Evolutionary conservation across 2,113 vertebrate genomes (phyloP), one percentile per base, ranked within the genome.

Genomic region (Propithecus coquereli): DNA sequence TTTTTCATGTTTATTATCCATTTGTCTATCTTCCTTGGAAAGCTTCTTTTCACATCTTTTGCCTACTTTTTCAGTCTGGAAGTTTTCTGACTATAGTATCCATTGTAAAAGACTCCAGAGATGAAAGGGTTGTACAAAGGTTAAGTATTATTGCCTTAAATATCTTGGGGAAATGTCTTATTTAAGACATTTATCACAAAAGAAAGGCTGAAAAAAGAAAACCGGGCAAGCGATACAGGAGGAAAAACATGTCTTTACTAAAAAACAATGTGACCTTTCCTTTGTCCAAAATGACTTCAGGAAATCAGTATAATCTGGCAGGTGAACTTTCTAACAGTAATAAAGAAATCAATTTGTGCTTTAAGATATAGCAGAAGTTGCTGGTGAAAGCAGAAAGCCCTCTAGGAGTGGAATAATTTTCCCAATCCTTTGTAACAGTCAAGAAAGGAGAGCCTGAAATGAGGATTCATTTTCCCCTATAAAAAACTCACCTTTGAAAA

Each of bases 221-320:
- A 47, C 81, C 76, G 97, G 94, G 34, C 86, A 96, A 96, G 87
- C 93, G 0, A 95, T 85, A 94, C 2, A 87, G 54, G 25, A 8
- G 8, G 52, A 79, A 96, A 97, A 96, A 92, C 63, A 57, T 54
- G 30, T 5, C 9, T 0, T 97, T 25, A 96, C 32, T 92, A 98
- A 96, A 96, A 96, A 96, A 97, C 20, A 97, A 96, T 40, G 63
- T 98, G 66, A 76, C 95, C 95, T 96, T 97, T 97, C 27, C 18
- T 97, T 97, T 94, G 91, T 94, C 59, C 86, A 97, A 97, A 96
- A 97, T 95, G 61, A 91, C 88, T 94, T 83, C n/a, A 12, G 94
- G 63, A 97, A 97, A 98, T 94, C 96, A 94, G 77, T 63, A 63
- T 82, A 95, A 77, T 97, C 90, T 95, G 96, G 68, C 92, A 97